Evolutionary conservation across 2,888 invertebrate genomes (phyloP).

Genomic region (Coleophora flavipennella): DNA sequence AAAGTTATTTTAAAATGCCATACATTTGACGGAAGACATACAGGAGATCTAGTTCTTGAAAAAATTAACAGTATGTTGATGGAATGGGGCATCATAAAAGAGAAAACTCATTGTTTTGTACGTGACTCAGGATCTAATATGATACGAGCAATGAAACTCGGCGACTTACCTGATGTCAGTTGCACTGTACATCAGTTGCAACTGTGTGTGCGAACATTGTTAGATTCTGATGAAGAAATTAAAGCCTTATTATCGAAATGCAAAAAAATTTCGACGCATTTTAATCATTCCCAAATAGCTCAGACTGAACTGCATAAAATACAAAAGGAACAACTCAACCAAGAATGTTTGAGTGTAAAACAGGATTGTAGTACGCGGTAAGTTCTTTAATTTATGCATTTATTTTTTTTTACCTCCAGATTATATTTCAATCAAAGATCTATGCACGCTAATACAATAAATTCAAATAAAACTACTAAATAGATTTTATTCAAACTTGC

Average conservation of each 20-base stretch:
- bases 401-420: neutral
- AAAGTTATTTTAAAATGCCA: slow-evolving; percentile 8
- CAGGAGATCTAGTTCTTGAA: slow-evolving; percentile 9
- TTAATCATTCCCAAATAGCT: slow-evolving; percentile 7
- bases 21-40: slow-evolving; percentile 6
- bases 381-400: neutral
- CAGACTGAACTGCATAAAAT: slow-evolving; percentile 4
- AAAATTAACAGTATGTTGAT: slow-evolving; percentile 7
- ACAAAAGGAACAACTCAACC: slow-evolving; percentile 1
- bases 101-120: slow-evolving; percentile 7
- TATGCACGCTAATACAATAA: neutral
- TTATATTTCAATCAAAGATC: neutral
- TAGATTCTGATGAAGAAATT: neutral
- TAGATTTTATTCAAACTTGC: too few species aligned
- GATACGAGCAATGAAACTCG: slow-evolving; percentile 5
- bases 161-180: slow-evolving; percentile 5
- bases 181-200: slow-evolving; percentile 12
- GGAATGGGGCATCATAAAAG: slow-evolving; percentile 3
- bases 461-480: too few species aligned
- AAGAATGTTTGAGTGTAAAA: neutral
- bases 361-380: slow-evolving; percentile 2
- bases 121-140: slow-evolving; percentile 11
- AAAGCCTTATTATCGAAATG: slow-evolving; percentile 3
- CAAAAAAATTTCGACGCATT: slow-evolving; percentile 5
- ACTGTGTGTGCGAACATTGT: slow-evolving; percentile 5